Percentiles rank a stretch among this genome's conserved stretches.
Conservation (phyloP, 2,113 vertebrate genomes). For the Nasalis larvatus region DNA sequence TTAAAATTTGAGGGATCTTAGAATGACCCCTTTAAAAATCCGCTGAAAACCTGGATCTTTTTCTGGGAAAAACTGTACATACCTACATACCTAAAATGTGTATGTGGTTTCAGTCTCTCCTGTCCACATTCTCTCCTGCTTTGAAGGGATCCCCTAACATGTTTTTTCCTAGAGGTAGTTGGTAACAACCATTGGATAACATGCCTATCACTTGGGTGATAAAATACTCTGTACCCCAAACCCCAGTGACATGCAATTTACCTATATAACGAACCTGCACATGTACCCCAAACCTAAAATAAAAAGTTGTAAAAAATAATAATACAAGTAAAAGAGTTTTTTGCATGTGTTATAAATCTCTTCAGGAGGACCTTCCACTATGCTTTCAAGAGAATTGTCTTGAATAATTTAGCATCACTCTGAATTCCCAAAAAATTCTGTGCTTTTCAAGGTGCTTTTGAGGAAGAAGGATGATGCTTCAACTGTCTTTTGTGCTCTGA, state of each 20-base stretch:
- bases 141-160: not conserved
- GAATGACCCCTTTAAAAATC: not conserved
- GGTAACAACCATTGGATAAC: not conserved
- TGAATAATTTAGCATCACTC: not conserved
- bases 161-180: not conserved
- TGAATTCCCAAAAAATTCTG: not conserved
- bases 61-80: not conserved
- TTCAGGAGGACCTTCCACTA: not conserved
- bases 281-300: too few species aligned
- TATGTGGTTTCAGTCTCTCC: not conserved
- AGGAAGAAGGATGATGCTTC: not conserved
- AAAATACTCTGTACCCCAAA: too few species aligned
- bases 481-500: not conserved
- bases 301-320: not conserved
- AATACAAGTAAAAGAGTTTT: not conserved
- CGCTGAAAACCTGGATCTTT: not conserved
- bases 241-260: too few species aligned
- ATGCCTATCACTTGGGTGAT: too few species aligned
- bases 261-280: too few species aligned
- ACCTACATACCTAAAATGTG: not conserved
- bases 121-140: not conserved
- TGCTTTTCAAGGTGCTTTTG: not conserved
- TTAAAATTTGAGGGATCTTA: not conserved
- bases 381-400: not conserved
- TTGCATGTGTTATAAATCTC: not conserved